Evolutionary conservation across 2,888 invertebrate species (phyloP), one percentile per base, ranked within the genome.

Genomic region (Chrysotoxum bicinctum): DNA sequence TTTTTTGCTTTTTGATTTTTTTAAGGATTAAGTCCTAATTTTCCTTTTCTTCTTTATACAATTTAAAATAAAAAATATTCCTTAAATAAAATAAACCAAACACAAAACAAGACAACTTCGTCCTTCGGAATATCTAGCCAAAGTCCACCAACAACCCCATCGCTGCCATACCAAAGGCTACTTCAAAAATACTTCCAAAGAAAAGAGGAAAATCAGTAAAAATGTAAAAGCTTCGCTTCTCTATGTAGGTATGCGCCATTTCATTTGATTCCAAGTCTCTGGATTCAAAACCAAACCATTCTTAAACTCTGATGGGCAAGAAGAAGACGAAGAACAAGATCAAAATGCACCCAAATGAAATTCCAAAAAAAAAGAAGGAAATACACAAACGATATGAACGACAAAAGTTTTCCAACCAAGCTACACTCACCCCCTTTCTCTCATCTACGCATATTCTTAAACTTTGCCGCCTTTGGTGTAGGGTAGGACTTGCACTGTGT

Each of bases 291-390:
- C 58, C 58, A 70, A 52, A 72, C 58, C 54, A 76, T 84, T 84
- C 79, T 75, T 79, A 79, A 84, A 66, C 75, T 79, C 79, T 84
- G 79, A 84, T 79, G 79, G 73, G 48, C 30, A 37, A 72, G 62
- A 81, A 62, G 23, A 62, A 19, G 32, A 16, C 4, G 5, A 12
- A n/a, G 12, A 19, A 35, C 1, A 23, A 56, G 14, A 56, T 62
- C 66, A 12, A 85, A 81, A 81, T 81, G 81, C 76, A 81, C 56
- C 76, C 72, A 81, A 81, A 60, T 81, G 72, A 69, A 16, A 68
- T 72, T 68, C 35, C 26, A 66, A 69, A 76, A 23, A 45, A 64
- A 35, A 60, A 16, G 9, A 58, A 58, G 7, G 3, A 74, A 75
- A 52, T 50, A 74, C 12, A 26, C 56, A 14, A 48, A 64, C 48